These are phyloP conservation scores for Branchellion lobata DNA, from an alignment of 2,888 invertebrate species.

Conservation along the genomic window DNA sequence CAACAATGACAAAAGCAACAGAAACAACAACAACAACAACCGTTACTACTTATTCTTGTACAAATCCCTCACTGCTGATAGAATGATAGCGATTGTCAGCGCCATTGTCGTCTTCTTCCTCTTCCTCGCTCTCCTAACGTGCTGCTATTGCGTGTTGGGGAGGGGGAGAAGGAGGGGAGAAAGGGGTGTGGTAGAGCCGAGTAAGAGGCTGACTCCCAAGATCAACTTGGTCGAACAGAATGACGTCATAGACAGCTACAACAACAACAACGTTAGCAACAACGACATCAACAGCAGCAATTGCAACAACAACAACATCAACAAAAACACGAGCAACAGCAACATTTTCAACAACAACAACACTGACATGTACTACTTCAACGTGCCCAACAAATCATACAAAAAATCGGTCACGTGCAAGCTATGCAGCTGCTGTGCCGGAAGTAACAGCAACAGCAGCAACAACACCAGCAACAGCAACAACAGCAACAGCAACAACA, in stretches of 20 bases:
- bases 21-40: not conserved
- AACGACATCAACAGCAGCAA: conserved; percentile 11
- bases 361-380: not conserved
- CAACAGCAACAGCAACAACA: not conserved
- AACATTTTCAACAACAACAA: not conserved
- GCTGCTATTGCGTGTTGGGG: not conserved
- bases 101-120: not conserved
- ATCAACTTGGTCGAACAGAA: not conserved
- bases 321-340: not conserved
- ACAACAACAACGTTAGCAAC: not conserved
- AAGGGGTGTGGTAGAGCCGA: not conserved
- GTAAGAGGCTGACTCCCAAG: not conserved
- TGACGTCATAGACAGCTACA: not conserved
- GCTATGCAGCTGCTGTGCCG: not conserved
- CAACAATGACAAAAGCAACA: not conserved
- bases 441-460: not conserved
- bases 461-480: conserved; percentile 8
- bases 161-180: not conserved
- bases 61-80: not conserved
- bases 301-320: not conserved
- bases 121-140: not conserved
- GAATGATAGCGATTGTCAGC: not conserved
- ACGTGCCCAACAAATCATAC: too few species aligned
- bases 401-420: not conserved
- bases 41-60: not conserved